A percentile compares a stretch with the other conserved stretches of the same genome.
Conservation (phyloP, 2,797 vertebrate genomes). For the Gymnodraco acuticeps region DNA sequence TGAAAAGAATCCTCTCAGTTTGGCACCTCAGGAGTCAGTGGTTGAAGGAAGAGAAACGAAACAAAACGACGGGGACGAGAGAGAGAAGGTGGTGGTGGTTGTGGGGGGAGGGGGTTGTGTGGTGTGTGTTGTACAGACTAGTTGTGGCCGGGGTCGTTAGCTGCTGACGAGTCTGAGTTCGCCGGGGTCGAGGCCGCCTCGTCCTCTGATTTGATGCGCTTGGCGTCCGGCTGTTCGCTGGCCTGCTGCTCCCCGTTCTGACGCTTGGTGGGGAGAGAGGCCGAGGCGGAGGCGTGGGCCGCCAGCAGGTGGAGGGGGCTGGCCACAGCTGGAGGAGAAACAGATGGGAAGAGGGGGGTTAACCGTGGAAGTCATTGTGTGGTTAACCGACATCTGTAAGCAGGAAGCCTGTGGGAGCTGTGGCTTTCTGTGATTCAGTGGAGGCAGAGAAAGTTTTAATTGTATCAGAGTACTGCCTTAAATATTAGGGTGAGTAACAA, state of each 20-base stretch:
- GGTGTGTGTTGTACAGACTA: slow-evolving; percentile 72
- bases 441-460: neutral
- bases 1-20: slow-evolving; percentile 81
- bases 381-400: slow-evolving; percentile 21
- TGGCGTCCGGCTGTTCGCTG: slow-evolving; percentile 87
- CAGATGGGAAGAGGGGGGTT: neutral
- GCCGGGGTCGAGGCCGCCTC: slow-evolving; percentile 55
- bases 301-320: slow-evolving; percentile 95
- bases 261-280: slow-evolving; percentile 94
- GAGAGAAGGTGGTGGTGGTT: neutral
- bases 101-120: slow-evolving; percentile 10
- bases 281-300: slow-evolving; percentile 92
- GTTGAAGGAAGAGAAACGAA: slow-evolving; percentile 49
- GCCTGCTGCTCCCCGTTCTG: slow-evolving; percentile 87
- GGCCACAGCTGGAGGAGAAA: slow-evolving; percentile 80
- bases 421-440: slow-evolving; percentile 4
- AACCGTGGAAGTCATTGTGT: too few relatives aligned
- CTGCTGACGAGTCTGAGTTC: slow-evolving; percentile 83
- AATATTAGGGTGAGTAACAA: too few relatives aligned
- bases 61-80: slow-evolving; percentile 33
- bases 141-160: slow-evolving; percentile 87
- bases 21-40: slow-evolving; percentile 88
- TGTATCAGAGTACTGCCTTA: too few relatives aligned
- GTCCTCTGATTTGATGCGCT: slow-evolving; percentile 88
- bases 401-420: neutral